phyloP scores from a whole-genome alignment of 2,888 invertebrate genomes.

The Drosophila pseudotalamancana region DNA sequence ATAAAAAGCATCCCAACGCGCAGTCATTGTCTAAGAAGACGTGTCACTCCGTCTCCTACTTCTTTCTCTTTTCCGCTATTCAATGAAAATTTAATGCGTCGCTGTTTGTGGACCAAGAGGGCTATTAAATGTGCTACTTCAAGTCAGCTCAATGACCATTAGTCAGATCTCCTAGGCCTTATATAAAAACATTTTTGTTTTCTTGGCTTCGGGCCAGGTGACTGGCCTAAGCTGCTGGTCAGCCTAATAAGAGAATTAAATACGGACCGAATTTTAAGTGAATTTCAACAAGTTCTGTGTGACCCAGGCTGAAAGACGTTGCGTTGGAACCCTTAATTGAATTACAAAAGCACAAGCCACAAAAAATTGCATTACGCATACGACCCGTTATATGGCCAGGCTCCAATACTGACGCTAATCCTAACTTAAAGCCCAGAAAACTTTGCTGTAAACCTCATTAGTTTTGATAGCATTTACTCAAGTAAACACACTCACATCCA shows the following conservation, averaged over 20 bases:
- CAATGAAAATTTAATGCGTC: constrained; percentile 39
- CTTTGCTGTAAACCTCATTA: constrained; percentile 64
- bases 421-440: constrained; percentile 35
- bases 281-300: constrained; percentile 55
- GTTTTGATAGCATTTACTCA: constrained; percentile 72
- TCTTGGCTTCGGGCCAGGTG: constrained; percentile 29
- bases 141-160: constrained; percentile 62
- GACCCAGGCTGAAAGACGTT: not conserved
- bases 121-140: constrained; percentile 23
- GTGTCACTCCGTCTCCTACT: constrained; percentile 29
- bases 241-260: constrained; percentile 45
- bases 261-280: constrained; percentile 46
- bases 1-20: constrained; percentile 32
- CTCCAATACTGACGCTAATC: not conserved
- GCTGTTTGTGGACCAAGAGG: constrained; percentile 53
- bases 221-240: constrained; percentile 34
- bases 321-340: constrained; percentile 55
- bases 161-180: constrained; percentile 37
- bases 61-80: constrained; percentile 5
- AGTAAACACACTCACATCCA: constrained; percentile 20
- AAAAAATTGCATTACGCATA: constrained; percentile 67
- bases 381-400: constrained; percentile 53
- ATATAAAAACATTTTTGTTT: constrained; percentile 40
- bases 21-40: constrained; percentile 34
- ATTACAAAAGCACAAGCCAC: constrained; percentile 57